These are phyloP conservation scores for Ditylenchus weischeri DNA, from an alignment of 2,888 invertebrate species.

Conservation along the genomic window DNA sequence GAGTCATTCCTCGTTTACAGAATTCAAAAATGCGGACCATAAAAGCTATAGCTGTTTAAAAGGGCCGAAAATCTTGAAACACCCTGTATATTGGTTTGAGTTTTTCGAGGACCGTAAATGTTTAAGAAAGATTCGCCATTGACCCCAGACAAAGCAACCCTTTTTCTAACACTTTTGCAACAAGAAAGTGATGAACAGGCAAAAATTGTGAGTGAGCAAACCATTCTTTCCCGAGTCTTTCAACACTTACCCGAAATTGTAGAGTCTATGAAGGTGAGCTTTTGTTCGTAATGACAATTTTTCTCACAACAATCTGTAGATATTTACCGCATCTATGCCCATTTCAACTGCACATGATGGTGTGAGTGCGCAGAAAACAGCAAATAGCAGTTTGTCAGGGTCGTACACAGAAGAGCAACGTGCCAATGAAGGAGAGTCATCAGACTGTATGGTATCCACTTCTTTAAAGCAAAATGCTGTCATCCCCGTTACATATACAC, in stretches of 20 bases:
- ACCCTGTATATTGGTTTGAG: too few relatives aligned
- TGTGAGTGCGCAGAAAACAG: conserved; percentile 6
- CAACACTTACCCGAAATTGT: conserved; percentile 26
- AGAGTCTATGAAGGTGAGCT: conserved; percentile 21
- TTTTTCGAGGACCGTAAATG: too few relatives aligned
- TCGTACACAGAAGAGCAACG: neutral
- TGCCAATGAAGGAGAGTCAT: neutral
- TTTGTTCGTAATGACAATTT: conserved; percentile 2
- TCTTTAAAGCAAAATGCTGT: conserved; percentile 5
- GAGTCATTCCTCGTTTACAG: too few relatives aligned
- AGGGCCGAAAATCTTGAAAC: too few relatives aligned
- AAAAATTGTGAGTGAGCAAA: conserved; percentile 16
- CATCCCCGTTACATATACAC: conserved; percentile 23
- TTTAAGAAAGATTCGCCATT: conserved; percentile 29
- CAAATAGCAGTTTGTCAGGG: conserved; percentile 17
- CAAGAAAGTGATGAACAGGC: conserved; percentile 28
- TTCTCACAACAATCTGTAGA: conserved; percentile 1
- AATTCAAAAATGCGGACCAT: too few relatives aligned
- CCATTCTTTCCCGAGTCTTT: conserved; percentile 28
- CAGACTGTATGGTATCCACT: neutral
- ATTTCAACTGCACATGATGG: conserved; percentile 12
- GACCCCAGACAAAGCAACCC: conserved; percentile 20
- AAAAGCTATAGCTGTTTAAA: too few relatives aligned
- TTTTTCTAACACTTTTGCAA: conserved; percentile 28
- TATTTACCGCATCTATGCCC: conserved; percentile 18